Conservation (phyloP, 2,113 vertebrate genomes). For the Perccottus glenii region DNA sequence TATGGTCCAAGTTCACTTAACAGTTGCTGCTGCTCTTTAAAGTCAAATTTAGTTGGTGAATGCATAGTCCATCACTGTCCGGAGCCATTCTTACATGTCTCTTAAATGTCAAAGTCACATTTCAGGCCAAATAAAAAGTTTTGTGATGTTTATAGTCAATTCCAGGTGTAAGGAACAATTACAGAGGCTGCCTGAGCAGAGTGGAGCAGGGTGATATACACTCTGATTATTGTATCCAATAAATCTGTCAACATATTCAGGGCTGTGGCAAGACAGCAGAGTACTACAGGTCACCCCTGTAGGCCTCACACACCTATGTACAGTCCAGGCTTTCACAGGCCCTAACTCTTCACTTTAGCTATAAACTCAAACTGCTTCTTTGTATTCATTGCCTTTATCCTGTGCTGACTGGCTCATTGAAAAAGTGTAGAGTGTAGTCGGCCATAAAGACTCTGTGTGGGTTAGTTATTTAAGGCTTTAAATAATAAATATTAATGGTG, state of each 20-base stretch:
- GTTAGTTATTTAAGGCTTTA: constrained; percentile 8
- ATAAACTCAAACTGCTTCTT: constrained; percentile 10
- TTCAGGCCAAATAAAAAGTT: constrained; percentile 16
- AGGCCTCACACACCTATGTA: constrained; percentile 13
- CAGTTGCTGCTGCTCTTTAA: background rate
- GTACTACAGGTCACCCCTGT: constrained; percentile 26
- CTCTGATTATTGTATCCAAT: constrained; percentile 64
- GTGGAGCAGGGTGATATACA: constrained; percentile 55
- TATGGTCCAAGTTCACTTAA: background rate
- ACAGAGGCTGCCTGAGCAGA: constrained; percentile 49
- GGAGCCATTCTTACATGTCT: background rate
- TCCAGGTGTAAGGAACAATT: constrained; percentile 60
- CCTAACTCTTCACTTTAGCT: constrained; percentile 25
- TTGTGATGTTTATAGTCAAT: constrained; percentile 33
- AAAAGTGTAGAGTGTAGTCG: constrained; percentile 10
- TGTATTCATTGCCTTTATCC: constrained; percentile 6
- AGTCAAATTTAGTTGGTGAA: background rate
- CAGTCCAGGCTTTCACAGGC: constrained; percentile 14
- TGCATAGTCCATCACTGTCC: background rate
- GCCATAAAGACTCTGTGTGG: constrained; percentile 9
- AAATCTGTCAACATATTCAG: constrained; percentile 64
- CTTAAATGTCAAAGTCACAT: constrained; percentile 15
- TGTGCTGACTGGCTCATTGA: background rate
- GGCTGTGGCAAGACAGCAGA: constrained; percentile 28
- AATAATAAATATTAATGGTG: background rate